Conservation (phyloP, 2,888 invertebrate species). For the Tetanocera ferruginea region DNA sequence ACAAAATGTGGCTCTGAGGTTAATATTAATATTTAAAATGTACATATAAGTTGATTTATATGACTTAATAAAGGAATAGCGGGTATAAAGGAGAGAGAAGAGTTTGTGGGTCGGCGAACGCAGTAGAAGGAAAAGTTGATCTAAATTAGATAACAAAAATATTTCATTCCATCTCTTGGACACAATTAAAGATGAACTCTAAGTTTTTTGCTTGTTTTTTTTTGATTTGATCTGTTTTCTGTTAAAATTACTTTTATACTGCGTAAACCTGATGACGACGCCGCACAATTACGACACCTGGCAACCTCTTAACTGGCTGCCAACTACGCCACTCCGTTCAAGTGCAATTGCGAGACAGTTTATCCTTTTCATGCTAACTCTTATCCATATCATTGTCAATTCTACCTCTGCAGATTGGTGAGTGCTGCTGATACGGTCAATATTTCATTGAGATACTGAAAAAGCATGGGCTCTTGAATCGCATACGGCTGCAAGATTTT, state of each 20-base stretch:
- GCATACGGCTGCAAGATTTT: conserved; percentile 63
- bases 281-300: background rate
- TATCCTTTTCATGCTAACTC: background rate
- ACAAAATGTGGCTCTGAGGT: conserved; percentile 2
- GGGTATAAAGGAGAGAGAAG: background rate
- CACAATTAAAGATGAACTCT: too few species aligned
- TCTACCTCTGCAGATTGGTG: conserved; percentile 65
- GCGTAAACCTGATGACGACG: conserved; percentile 25
- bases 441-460: conserved; percentile 67
- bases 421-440: conserved; percentile 64
- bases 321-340: background rate
- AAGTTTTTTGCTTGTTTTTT: too few species aligned
- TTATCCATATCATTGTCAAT: background rate
- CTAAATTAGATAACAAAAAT: too few species aligned
- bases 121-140: too few species aligned
- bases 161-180: too few species aligned
- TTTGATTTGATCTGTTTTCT: background rate
- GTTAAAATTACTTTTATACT: conserved; percentile 12
- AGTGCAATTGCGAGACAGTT: background rate
- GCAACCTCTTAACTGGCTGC: background rate
- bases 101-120: too few species aligned
- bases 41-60: background rate
- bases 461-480: conserved; percentile 60
- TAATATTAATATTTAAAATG: background rate
- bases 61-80: background rate